Evolutionary conservation across 1,140 invertebrate species (phyloP).

Genomic region (Orchesella cincta): DNA sequence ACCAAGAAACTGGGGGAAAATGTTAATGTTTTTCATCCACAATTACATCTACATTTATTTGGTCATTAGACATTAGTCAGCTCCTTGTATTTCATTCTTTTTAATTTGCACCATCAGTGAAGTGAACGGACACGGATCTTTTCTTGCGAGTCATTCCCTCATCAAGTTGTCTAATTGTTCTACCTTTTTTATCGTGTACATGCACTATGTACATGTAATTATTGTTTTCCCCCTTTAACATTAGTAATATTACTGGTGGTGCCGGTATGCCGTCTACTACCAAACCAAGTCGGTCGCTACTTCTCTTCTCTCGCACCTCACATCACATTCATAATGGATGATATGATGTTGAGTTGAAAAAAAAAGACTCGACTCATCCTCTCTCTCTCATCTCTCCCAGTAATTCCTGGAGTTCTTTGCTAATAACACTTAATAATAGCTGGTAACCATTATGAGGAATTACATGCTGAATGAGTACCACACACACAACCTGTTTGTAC

Average conservation of each 20-base stretch:
- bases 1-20: no score
- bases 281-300: background rate
- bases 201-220: constrained; percentile 25
- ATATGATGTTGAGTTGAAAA: background rate
- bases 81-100: no score
- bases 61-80: no score
- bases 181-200: constrained; percentile 27
- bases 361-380: no score
- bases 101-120: no score
- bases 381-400: no score
- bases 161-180: constrained; percentile 21
- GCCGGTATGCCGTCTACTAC: constrained; percentile 17
- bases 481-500: constrained; percentile 6
- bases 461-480: background rate
- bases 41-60: no score
- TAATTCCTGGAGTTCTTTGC: constrained; percentile 4
- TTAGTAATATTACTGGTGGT: constrained; percentile 20
- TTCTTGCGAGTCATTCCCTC: constrained; percentile 9
- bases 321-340: background rate
- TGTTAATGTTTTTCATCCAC: no score
- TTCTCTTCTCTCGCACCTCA: background rate
- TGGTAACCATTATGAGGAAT: constrained; percentile 2
- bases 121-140: no score
- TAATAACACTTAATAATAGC: constrained; percentile 28
- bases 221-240: background rate